Evolutionary conservation across 2,888 invertebrate genomes (phyloP), one percentile per base, ranked within the genome.

Genomic region (Phasia obesa): DNA sequence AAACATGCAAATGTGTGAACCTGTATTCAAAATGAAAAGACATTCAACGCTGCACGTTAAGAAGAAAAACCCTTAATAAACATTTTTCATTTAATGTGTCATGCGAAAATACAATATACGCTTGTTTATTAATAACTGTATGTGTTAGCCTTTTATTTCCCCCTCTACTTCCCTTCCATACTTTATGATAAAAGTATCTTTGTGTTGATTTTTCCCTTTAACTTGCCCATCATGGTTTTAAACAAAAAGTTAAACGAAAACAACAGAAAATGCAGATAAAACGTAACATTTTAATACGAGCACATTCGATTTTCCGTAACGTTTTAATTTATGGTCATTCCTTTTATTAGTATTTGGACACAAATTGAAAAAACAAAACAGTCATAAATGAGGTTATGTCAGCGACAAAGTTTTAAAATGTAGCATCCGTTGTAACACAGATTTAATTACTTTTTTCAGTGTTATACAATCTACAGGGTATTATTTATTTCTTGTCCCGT

Each of bases 271-370:
- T 57, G 17, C 38, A 64, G 17, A 23, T 42, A 11, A 65, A 77
- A 57, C 53, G 75, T 78, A 81, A 85, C 81, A 84, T 83, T 80
- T 79, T n/a, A n/a, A n/a, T n/a, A n/a, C n/a, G 81, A 81, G 78
- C 57, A 76, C 79, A 77, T 81, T 78, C 78, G 81, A 81, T 81
- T 76, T 81, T 70, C 69, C 53, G 57, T 55, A 76, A 65, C 69
- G 69, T 60, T 73, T 78, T 47, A 57, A 67, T 59, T 65, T 84
- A 70, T 70, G 57, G 75, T 38, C 51, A 65, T 55, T 51, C 38
- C 49, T 57, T 64, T 73, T 74, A 64, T 27, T 65, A 49, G 27
- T 19, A 47, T 62, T 67, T 62, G 38, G 25, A 38, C 31, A 55
- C 17, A 13, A 59, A 6, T 64, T 64, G 15, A 70, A 64, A 35